phyloP scores from a whole-genome alignment of 2,888 invertebrate species.

The Neoscelio sp. region DNA sequence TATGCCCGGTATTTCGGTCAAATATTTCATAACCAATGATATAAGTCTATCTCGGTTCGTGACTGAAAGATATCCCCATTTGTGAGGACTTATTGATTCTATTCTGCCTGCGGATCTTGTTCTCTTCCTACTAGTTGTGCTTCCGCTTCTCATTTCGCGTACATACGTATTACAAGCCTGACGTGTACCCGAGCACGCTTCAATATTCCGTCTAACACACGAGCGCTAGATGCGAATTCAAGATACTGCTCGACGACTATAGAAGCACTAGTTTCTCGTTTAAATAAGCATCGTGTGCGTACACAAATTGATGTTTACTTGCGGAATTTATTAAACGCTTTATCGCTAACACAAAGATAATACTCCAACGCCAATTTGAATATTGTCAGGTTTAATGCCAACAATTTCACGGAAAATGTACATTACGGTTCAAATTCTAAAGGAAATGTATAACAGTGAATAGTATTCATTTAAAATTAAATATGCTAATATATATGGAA shows the following conservation, averaged over 20 bases:
- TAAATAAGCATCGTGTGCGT: constrained; percentile 56
- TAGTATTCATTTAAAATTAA: too few species aligned
- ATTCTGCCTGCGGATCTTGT: constrained; percentile 63
- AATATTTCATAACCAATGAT: constrained; percentile 77
- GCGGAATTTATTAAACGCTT: constrained; percentile 58
- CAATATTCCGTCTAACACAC: constrained; percentile 57
- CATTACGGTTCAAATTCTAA: too few species aligned
- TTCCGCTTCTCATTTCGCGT: constrained; percentile 55
- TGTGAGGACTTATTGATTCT: constrained; percentile 71
- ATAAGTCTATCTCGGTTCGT: constrained; percentile 69
- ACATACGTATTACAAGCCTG: constrained; percentile 60
- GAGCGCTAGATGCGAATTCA: constrained; percentile 40
- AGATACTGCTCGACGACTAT: constrained; percentile 23
- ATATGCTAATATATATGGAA: too few species aligned
- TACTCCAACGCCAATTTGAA: constrained; percentile 38
- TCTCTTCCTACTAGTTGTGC: constrained; percentile 48
- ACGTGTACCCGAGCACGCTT: constrained; percentile 60
- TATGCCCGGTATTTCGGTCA: constrained; percentile 77
- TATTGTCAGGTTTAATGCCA: constrained; percentile 45
- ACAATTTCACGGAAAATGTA: constrained; percentile 31
- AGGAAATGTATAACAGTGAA: too few species aligned
- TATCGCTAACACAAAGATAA: constrained; percentile 48
- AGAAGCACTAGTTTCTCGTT: constrained; percentile 52
- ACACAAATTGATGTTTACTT: constrained; percentile 49
- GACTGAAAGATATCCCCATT: constrained; percentile 75